Evolutionary conservation across 2,888 invertebrate genomes (phyloP), one percentile per base, ranked within the genome.

Genomic region (Harpalus rufipes): DNA sequence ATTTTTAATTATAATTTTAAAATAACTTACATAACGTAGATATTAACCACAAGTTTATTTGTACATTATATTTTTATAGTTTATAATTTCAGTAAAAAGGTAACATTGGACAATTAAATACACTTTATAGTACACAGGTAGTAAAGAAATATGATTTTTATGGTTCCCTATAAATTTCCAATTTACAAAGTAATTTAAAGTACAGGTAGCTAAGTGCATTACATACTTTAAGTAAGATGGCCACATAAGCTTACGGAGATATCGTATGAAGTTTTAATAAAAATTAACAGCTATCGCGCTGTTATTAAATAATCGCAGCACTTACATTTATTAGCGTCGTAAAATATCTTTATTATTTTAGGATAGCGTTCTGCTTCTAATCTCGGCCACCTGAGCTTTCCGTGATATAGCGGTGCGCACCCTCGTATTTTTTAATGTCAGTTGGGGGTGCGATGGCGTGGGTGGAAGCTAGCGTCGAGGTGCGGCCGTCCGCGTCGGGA

Each of bases 341-440:
- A 81, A 81, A 68, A 63, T 81, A 63, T 61, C 80, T 80, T 61
- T 63, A 63, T 80, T 80, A 79, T 79, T 79, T 79, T 79, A 58
- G 79, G 79, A 79, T 59, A 21, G 32, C 14, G 59, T 39, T 39
- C 39, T 18, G 14, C 39, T 12, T 32, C 59, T 80, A 80, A 59
- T 80, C 65, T 81, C 81, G 44, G 18, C 65, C 81, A 81, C 63
- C 81, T 81, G 81, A 81, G 81, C 63, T 44, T 63, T 61, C 58
- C 81, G 81, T 81, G 81, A 81, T 81, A 81, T 65, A 81, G 41
- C 80, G 59, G n/a, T 7, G 59, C 58, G 59, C 80, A 80, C 63
- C 80, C 61, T 81, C 81, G 61, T 81, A 81, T 81, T 81, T 81
- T 63, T 81, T 81, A 81, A 81, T 63, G 81, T 81, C 80, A 80